Base-by-base conservation (phyloP, 2,797 vertebrate species). In the Thunnus albacares region DNA sequence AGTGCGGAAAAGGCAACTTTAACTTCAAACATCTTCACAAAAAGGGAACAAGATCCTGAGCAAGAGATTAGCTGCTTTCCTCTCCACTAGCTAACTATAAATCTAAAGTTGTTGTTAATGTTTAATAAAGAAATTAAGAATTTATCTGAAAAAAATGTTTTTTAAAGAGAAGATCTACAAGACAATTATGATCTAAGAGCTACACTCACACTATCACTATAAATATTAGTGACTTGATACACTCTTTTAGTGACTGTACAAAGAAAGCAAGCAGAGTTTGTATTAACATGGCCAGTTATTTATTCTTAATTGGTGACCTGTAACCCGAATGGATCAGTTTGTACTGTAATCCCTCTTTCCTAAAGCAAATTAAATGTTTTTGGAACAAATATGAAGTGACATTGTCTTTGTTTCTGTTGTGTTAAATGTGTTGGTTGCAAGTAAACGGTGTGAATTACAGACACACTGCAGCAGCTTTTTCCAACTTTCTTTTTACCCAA, bases 231-330 rank as follows among this genome's bases (percentile, higher is more conserved):
- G 88, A 93, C 84, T 87, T 91, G 83, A 92, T 92, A 84, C 71
- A 73, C 84, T 92, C 70, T 93, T 91, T 91, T 91, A 91, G 89
- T 89, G 88, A 93, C 90, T 93, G 89, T 93, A 93, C 84, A 93
- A 92, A 92, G 80, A 78, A 87, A 72, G 62, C 69, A 77, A 83
- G 82, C 87, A 89, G 81, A 89, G 88, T 93, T 91, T 90, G 90
- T 91, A 89, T 93, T 93, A 94, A 95, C 94, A 92, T 90, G 94
- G 94, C 94, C 94, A 94, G 95, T 96, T 95, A 96, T 96, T 96
- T 96, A 96, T 95, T 95, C 86, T 91, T 93, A 95, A 95, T 96
- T 94, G 90, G 94, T 94, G 88, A 92, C 87, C 87, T 93, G 90
- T 93, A 94, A 93, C 91, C 91, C 66, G 71, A 92, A 86, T 81